Evolutionary conservation across 1,140 invertebrate genomes (phyloP).

Genomic region (Carcinoscorpius rotundicauda): DNA sequence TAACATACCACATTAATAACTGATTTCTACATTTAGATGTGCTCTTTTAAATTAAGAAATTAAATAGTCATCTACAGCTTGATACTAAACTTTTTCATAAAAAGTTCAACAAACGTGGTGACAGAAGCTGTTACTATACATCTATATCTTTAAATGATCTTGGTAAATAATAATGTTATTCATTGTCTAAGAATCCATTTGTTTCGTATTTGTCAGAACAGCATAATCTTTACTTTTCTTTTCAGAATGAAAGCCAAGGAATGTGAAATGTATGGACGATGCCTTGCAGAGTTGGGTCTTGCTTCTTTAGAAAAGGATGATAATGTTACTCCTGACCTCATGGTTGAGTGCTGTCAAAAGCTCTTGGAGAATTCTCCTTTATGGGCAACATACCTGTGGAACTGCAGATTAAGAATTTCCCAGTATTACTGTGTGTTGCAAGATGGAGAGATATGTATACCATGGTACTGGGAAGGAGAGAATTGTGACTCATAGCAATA

Average conservation of each 20-base stretch:
- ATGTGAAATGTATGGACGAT: constrained; percentile 49
- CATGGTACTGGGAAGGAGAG: constrained; percentile 61
- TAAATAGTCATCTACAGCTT: too few relatives aligned
- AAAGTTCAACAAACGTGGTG: too few relatives aligned
- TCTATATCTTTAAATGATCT: too few relatives aligned
- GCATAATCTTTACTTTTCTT: constrained; percentile 14
- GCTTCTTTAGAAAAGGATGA: constrained; percentile 69
- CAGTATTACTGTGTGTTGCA: constrained; percentile 83
- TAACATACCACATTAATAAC: too few relatives aligned
- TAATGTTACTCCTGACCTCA: constrained; percentile 71
- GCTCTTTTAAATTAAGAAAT: too few relatives aligned
- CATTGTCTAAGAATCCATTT: not conserved
- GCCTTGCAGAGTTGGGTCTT: constrained; percentile 50
- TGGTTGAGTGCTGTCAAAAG: constrained; percentile 59
- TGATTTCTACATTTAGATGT: too few relatives aligned
- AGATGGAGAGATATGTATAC: constrained; percentile 80
- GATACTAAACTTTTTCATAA: too few relatives aligned
- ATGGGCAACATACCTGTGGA: constrained; percentile 34
- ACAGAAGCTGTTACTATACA: too few relatives aligned
- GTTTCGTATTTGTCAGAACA: not conserved
- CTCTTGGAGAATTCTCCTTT: constrained; percentile 44
- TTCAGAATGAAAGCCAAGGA: constrained; percentile 64
- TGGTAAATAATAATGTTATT: too few relatives aligned
- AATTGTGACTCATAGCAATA: too few relatives aligned
- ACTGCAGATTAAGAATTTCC: constrained; percentile 59